These are phyloP conservation scores for Eidolon helvum DNA, from an alignment of 2,113 vertebrate species.

Conservation along the genomic window DNA sequence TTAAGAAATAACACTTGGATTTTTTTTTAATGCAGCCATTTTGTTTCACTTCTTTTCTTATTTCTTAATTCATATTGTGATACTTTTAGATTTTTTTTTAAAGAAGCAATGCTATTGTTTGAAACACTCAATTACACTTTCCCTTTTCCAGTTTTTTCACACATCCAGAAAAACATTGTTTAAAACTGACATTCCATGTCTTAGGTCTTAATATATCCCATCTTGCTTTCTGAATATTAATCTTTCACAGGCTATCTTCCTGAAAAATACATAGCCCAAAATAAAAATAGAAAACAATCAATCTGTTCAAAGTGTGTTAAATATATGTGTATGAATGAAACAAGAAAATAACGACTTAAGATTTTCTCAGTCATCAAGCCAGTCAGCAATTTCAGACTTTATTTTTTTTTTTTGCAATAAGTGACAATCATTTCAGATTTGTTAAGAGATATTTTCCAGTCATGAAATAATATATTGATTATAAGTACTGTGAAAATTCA, in stretches of 20 bases:
- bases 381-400: not conserved
- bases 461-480: not conserved
- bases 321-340: not conserved
- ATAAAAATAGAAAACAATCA: constrained; percentile 1
- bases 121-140: constrained; percentile 11
- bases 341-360: not conserved
- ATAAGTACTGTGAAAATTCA: not conserved
- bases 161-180: constrained; percentile 4
- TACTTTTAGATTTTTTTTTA: constrained; percentile 24
- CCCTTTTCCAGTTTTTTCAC: constrained; percentile 49
- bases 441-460: not conserved
- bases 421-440: not conserved
- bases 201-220: not conserved
- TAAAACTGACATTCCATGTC: not conserved
- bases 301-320: not conserved
- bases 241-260: not conserved
- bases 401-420: not conserved
- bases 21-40: constrained; percentile 37
- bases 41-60: constrained; percentile 50
- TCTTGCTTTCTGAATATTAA: not conserved
- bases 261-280: not conserved
- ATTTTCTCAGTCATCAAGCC: not conserved
- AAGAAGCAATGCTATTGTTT: not conserved
- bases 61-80: constrained; percentile 24
- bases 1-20: constrained; percentile 19